Percentiles rank a stretch among this genome's conserved stretches.
Evolutionary conservation across 2,113 vertebrate species (phyloP).

Genomic region (Ancistrus triradiatus): DNA sequence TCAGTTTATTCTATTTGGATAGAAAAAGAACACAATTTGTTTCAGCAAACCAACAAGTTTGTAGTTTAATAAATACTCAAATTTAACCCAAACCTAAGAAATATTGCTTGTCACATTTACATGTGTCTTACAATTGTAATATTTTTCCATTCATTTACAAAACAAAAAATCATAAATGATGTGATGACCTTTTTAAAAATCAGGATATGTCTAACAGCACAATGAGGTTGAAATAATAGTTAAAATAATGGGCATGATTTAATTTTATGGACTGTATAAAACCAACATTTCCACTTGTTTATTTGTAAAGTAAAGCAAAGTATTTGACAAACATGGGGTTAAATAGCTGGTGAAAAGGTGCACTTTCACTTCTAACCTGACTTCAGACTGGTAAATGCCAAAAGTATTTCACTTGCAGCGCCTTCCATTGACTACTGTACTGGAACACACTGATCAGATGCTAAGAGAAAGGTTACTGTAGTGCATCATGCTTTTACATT

Average conservation of each 20-base stretch:
- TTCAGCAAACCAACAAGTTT: too few species aligned
- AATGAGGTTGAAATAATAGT: too few species aligned
- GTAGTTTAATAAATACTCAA: not conserved
- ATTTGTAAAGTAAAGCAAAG: slow-evolving; percentile 12
- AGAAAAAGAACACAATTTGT: too few species aligned
- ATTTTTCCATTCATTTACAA: not conserved
- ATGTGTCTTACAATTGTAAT: not conserved
- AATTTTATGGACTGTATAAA: not conserved
- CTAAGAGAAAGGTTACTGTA: not conserved
- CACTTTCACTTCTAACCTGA: slow-evolving; percentile 8
- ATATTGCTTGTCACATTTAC: slow-evolving; percentile 1
- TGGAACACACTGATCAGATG: not conserved
- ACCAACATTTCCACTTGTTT: not conserved
- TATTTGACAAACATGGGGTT: slow-evolving; percentile 23
- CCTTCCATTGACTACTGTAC: too few species aligned
- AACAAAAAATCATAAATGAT: not conserved
- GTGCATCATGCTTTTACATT: slow-evolving; percentile 4
- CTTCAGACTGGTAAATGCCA: too few species aligned
- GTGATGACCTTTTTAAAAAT: slow-evolving; percentile 6
- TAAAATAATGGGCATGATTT: not conserved
- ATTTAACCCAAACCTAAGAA: slow-evolving; percentile 12
- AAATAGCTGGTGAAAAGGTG: slow-evolving; percentile 30
- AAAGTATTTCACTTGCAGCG: too few species aligned
- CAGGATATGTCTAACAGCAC: too few species aligned
- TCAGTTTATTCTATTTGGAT: too few species aligned